Evolutionary conservation across 2,888 invertebrate genomes (phyloP), one percentile per base, ranked within the genome.

Genomic region (Macrostomum cliftonense): DNA sequence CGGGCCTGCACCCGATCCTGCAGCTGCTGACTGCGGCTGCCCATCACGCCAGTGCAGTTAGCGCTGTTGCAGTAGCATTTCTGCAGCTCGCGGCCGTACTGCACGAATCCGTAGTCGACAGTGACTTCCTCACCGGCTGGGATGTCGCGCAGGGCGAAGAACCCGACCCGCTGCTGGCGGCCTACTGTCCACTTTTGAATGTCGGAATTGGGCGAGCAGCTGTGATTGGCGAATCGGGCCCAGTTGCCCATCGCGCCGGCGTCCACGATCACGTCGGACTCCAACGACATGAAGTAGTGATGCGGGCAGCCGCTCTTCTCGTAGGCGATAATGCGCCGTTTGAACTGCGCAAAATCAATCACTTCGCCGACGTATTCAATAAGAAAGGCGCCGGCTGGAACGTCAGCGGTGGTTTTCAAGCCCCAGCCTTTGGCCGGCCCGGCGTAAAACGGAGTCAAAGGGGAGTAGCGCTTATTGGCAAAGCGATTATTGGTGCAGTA

Each of bases 331-430:
- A 86, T 83, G 9, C 95, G 77, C 48, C 79, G 77, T 63, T 83
- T 82, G 71, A 95, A 93, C 67, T 86, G 84, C n/a, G 81, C 80
- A 45, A 81, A 81, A 68, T 87, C 83, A 11, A 95, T 74, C 0
- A 99, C 89, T 74, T 99, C 97, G 0, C 97, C 97, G 0, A 97
- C 84, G 67, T 97, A 99, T 68, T 99, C 97, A 79, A 95, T 82
- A 43, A 99, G 80, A 71, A 97, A 99, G 61, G 82, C 80, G 11
- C 88, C 91, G 50, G 86, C 86, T 49, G 78, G 71, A 53, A 87
- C 77, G 65, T 82, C 79, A 53, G 76, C 75, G 28, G 75, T 72
- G 2, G 87, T 82, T 62, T 83, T 77, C 36, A 99, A 77, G 14
- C 97, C 97, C 69, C 85, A 83, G 0, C 97, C 97, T 68, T 99